A percentile compares a stretch with the other conserved stretches of the same genome.
phyloP scores from a whole-genome alignment of 2,888 invertebrate genomes.

The Athalia cordata region DNA sequence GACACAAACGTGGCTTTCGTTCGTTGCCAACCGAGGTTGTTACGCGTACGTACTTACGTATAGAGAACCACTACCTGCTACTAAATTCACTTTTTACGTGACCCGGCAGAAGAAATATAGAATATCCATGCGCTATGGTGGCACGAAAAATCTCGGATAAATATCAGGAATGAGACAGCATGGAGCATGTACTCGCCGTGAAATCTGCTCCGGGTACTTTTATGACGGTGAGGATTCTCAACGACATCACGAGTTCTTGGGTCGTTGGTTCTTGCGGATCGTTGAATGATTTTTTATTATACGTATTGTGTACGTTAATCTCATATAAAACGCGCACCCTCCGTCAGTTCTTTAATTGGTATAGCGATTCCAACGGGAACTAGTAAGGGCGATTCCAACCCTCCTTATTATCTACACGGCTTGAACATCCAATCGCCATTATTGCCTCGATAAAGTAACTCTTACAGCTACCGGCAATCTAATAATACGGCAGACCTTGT shows the following conservation, averaged over 20 bases:
- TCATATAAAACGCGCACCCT: slow-evolving; percentile 1
- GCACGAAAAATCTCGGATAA: slow-evolving; percentile 35
- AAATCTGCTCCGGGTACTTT: slow-evolving; percentile 27
- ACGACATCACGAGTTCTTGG: slow-evolving; percentile 19
- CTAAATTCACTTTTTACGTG: slow-evolving; percentile 41
- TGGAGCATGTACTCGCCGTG: slow-evolving; percentile 25
- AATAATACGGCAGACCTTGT: background rate
- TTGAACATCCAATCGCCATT: background rate
- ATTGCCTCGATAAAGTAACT: too few relatives aligned
- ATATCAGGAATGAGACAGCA: slow-evolving; percentile 32
- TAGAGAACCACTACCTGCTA: slow-evolving; percentile 20
- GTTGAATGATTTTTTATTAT: slow-evolving; percentile 29
- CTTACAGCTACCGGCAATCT: too few relatives aligned
- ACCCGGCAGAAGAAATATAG: slow-evolving; percentile 8
- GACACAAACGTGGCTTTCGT: slow-evolving; percentile 11
- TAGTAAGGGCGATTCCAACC: background rate
- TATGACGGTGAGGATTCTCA: slow-evolving; percentile 30
- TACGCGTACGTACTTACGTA: too few relatives aligned
- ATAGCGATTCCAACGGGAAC: too few relatives aligned
- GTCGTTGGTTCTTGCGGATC: slow-evolving; percentile 32
- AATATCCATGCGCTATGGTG: slow-evolving; percentile 3
- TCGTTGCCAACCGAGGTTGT: slow-evolving; percentile 5
- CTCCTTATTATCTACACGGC: background rate
- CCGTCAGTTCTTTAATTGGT: background rate
- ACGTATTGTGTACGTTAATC: background rate